Evolutionary conservation across 2,113 vertebrate species (phyloP).

Genomic region (Indicator maculatus): DNA sequence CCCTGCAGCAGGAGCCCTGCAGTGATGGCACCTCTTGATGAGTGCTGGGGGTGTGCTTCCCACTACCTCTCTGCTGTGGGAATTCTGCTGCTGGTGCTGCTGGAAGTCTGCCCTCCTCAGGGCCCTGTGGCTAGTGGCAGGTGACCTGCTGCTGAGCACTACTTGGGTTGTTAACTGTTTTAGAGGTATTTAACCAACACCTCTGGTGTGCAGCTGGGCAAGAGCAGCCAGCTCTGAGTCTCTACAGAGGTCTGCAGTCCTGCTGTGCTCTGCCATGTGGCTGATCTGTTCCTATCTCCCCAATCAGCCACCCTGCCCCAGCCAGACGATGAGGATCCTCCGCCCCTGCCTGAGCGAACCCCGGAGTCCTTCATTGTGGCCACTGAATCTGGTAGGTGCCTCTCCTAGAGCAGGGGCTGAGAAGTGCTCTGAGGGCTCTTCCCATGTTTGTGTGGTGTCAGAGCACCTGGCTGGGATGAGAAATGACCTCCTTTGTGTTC

Average conservation of each 20-base stretch:
- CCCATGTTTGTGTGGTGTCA: accelerated
- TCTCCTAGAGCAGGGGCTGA: not conserved
- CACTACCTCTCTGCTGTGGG: not conserved
- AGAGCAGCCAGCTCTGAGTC: not conserved
- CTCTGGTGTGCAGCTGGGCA: accelerated
- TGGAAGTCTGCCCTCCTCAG: not conserved
- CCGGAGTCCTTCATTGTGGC: conserved; percentile 89
- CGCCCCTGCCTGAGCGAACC: conserved; percentile 90
- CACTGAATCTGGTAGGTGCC: conserved; percentile 73
- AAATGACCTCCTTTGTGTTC: not conserved
- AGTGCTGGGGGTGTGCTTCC: not conserved
- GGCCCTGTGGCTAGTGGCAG: not conserved
- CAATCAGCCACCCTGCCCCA: not conserved
- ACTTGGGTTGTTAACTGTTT: not conserved
- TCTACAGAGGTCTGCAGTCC: not conserved
- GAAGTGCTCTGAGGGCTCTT: not conserved
- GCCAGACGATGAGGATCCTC: conserved; percentile 80
- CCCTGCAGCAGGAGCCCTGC: not conserved
- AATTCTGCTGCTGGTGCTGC: not conserved
- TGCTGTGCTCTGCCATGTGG: not conserved
- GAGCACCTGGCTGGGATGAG: accelerated
- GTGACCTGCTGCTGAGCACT: not conserved
- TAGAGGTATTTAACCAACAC: not conserved
- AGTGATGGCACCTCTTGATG: not conserved
- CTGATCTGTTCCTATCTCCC: not conserved